A percentile compares a stretch with the other conserved stretches of the same genome.
These are phyloP conservation scores for Heliconius hortense DNA, from an alignment of 2,888 invertebrate species.

Conservation along the genomic window DNA sequence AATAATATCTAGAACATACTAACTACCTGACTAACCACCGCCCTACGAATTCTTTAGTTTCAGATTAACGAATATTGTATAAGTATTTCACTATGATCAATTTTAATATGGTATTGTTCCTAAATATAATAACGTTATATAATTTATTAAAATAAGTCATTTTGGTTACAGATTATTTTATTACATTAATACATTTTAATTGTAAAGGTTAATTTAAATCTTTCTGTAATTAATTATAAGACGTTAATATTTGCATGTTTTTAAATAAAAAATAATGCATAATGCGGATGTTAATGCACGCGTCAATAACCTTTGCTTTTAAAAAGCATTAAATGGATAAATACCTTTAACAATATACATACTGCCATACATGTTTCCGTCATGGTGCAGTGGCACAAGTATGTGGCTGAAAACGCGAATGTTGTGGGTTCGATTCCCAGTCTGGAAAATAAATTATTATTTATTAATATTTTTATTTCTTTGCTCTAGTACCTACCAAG, in stretches of 20 bases:
- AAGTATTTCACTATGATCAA: neutral
- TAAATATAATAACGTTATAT: neutral
- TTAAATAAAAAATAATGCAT: neutral
- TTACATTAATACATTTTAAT: slow-evolving; percentile 3
- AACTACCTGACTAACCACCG: no score
- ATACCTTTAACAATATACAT: neutral
- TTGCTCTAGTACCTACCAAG: no score
- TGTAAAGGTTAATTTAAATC: neutral
- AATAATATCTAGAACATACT: no score
- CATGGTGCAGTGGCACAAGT: no score
- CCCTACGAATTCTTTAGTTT: no score
- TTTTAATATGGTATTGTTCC: neutral
- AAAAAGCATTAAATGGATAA: neutral
- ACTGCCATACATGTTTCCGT: no score
- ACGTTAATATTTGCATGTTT: neutral
- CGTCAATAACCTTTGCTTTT: slow-evolving; percentile 10
- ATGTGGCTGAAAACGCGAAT: no score
- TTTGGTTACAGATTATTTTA: neutral
- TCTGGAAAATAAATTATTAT: no score
- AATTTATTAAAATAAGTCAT: neutral
- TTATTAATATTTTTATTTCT: no score
- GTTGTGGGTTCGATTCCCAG: no score
- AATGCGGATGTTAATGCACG: neutral
- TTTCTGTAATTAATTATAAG: neutral
- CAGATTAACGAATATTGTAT: no score